Percentiles rank a stretch among this genome's conserved stretches.
Evolutionary conservation across 2,113 vertebrate genomes (phyloP).

Genomic region (Chlamydotis undulata): DNA sequence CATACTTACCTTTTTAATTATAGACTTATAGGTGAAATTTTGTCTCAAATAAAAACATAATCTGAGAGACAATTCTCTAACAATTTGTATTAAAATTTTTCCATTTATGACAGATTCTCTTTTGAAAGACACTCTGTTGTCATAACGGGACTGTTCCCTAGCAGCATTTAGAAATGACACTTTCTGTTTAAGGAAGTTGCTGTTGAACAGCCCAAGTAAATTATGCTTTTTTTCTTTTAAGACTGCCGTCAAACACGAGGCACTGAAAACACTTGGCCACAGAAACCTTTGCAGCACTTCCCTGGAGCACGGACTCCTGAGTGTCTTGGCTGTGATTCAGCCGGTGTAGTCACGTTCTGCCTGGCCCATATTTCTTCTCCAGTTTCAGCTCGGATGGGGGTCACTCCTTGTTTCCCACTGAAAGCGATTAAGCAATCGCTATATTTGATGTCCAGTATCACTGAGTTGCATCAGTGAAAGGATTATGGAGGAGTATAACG

Average conservation of each 20-base stretch:
- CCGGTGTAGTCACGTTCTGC: not conserved
- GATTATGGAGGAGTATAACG: fast-evolving
- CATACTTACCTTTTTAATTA: not conserved
- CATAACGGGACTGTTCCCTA: fast-evolving
- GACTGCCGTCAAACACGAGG: not conserved
- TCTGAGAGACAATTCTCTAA: not conserved
- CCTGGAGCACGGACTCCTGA: not conserved
- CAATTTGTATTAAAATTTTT: not conserved
- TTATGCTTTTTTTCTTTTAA: not conserved
- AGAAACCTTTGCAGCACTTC: not conserved
- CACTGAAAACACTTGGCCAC: not conserved
- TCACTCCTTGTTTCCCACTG: not conserved
- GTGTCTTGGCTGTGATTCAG: not conserved
- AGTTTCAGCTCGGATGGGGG: not conserved
- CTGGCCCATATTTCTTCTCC: not conserved
- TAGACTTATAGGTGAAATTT: not conserved
- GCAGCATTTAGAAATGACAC: not conserved
- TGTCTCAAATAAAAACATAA: not conserved
- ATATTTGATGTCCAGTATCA: not conserved
- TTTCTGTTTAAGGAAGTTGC: not conserved
- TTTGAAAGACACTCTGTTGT: not conserved
- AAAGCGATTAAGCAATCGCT: not conserved
- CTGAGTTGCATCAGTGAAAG: not conserved
- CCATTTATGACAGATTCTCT: not conserved
- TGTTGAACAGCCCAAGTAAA: not conserved